Evolutionary conservation across 2,888 invertebrate species (phyloP).

Genomic region (Leptogaster cylindrica): DNA sequence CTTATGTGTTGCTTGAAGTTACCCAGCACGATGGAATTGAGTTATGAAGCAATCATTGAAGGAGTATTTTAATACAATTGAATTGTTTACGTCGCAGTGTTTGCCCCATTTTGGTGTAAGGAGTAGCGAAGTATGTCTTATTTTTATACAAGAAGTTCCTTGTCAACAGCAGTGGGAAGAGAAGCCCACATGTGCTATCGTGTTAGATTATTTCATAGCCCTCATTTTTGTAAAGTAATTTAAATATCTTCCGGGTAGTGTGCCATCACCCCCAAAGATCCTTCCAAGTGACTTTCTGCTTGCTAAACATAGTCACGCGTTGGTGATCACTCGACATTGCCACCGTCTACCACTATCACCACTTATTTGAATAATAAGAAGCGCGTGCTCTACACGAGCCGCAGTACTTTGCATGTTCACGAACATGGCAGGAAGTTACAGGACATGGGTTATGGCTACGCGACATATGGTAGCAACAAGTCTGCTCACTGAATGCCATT

Average conservation of each 20-base stretch:
- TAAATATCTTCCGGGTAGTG: not conserved
- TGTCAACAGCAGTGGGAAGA: no score
- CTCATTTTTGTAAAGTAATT: not conserved
- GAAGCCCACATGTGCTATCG: not conserved
- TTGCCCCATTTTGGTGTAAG: no score
- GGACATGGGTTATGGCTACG: slow-evolving; percentile 10
- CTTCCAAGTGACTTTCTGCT: not conserved
- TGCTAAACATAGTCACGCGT: slow-evolving; percentile 9
- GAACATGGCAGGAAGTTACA: slow-evolving; percentile 7
- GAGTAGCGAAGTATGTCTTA: no score
- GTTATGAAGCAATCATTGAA: no score
- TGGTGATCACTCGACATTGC: slow-evolving; percentile 4
- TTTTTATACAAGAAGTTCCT: no score
- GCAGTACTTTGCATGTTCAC: not conserved
- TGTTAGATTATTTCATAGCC: not conserved
- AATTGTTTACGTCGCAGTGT: no score
- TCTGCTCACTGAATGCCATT: no score
- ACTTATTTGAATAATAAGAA: slow-evolving; percentile 12
- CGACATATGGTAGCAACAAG: slow-evolving; percentile 7
- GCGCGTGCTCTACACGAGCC: slow-evolving; percentile 37
- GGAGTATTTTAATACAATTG: no score
- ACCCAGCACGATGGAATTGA: no score
- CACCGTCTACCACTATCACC: slow-evolving; percentile 1
- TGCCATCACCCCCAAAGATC: not conserved
- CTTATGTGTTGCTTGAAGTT: no score